A percentile compares a stretch with the other conserved stretches of the same genome.
Evolutionary conservation across 2,888 invertebrate genomes (phyloP).

Genomic region (Nycteola revayana): DNA sequence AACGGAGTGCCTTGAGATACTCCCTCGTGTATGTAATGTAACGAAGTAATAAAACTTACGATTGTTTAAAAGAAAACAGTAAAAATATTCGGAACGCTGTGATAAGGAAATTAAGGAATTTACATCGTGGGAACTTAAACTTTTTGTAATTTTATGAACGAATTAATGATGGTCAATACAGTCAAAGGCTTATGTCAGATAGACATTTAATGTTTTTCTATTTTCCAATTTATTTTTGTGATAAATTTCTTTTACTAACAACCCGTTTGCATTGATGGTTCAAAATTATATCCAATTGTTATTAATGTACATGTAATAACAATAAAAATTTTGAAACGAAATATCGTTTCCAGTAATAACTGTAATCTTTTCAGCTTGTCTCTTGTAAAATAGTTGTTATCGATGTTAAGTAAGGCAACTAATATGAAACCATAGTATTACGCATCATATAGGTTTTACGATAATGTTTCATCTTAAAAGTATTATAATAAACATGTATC

Average conservation of each 20-base stretch:
- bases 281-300: conserved; percentile 9
- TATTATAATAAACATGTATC: too few species aligned
- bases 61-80: conserved; percentile 16
- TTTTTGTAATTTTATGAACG: conserved; percentile 1
- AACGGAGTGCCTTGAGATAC: conserved; percentile 64
- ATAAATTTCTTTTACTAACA: conserved; percentile 56
- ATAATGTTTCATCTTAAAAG: too few species aligned
- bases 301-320: too few species aligned
- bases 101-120: conserved; percentile 54
- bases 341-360: too few species aligned
- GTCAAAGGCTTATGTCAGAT: conserved; percentile 54
- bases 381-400: conserved; percentile 6
- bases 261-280: conserved; percentile 26
- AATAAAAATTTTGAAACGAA: too few species aligned
- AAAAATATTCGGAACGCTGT: conserved; percentile 55
- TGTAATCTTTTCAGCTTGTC: conserved; percentile 2
- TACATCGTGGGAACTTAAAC: conserved; percentile 27
- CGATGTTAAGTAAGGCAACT: conserved; percentile 4
- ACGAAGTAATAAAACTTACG: conserved; percentile 42
- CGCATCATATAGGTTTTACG: too few species aligned
- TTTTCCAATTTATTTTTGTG: conserved; percentile 57
- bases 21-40: conserved; percentile 38
- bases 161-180: conserved; percentile 37
- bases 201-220: conserved; percentile 39
- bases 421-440: too few species aligned